Evolutionary conservation across 2,888 invertebrate species (phyloP).

Genomic region (Andrena trimmerana): DNA sequence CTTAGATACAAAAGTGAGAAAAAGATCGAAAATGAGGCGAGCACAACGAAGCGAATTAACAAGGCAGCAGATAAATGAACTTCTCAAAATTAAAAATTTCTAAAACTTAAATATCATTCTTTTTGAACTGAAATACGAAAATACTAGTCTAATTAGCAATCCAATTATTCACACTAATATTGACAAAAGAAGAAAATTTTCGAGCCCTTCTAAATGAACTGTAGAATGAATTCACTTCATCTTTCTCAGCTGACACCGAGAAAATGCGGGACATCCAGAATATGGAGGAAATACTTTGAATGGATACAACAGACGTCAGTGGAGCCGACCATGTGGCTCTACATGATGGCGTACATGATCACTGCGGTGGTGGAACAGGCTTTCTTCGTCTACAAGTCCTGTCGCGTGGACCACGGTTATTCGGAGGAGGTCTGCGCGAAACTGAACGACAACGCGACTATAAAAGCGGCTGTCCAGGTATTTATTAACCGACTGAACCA

Average conservation of each 20-base stretch:
- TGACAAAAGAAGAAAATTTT: not conserved
- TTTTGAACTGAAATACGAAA: too few species aligned
- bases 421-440: slow-evolving; percentile 89
- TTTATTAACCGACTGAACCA: not conserved
- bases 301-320: slow-evolving; percentile 88
- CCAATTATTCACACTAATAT: not conserved
- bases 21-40: too few species aligned
- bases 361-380: slow-evolving; percentile 93
- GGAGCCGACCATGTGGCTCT: slow-evolving; percentile 94
- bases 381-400: slow-evolving; percentile 92
- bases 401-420: slow-evolving; percentile 90
- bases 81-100: too few species aligned
- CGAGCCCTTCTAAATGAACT: too few species aligned
- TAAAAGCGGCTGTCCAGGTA: slow-evolving; percentile 90
- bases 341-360: slow-evolving; percentile 95
- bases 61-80: too few species aligned
- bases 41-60: too few species aligned
- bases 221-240: not conserved
- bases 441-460: slow-evolving; percentile 86
- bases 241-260: not conserved
- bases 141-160: too few species aligned
- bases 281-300: slow-evolving; percentile 67
- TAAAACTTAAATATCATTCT: too few species aligned
- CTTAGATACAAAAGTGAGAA: too few species aligned
- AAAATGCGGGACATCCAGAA: not conserved